phyloP scores from a whole-genome alignment of 2,797 vertebrate species.

The Schizopygopsis pylzovi region DNA sequence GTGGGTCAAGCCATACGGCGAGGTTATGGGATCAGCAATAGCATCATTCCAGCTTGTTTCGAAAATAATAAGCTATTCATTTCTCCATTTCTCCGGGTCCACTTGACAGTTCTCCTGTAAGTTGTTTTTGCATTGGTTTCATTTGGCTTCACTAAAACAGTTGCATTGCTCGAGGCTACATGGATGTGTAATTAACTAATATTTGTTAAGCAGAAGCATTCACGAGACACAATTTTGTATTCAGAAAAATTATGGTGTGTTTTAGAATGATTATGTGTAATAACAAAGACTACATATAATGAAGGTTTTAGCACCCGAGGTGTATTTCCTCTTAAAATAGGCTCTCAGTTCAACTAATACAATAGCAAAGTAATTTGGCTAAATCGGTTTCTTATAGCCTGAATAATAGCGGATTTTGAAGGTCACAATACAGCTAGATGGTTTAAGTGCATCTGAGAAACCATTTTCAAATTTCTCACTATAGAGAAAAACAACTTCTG shows the following conservation, averaged over 20 bases:
- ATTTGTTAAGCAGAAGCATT: conserved; percentile 41
- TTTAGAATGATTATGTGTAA: conserved; percentile 47
- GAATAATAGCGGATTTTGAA: not conserved
- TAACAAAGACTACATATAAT: conserved; percentile 49
- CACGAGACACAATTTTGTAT: conserved; percentile 36
- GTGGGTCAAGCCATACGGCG: not conserved
- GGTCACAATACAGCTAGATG: conserved; percentile 16
- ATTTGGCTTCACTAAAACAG: conserved; percentile 43
- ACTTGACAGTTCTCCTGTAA: conserved; percentile 11
- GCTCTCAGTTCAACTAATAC: not conserved
- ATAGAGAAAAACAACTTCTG: conserved; percentile 26
- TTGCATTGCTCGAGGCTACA: conserved; percentile 16
- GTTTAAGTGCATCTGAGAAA: conserved; percentile 5
- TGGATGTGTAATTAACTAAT: conserved; percentile 52
- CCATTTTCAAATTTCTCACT: not conserved
- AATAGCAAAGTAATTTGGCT: conserved; percentile 1
- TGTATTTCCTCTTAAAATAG: conserved; percentile 23
- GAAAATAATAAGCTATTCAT: conserved; percentile 33
- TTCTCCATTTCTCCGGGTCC: conserved; percentile 29
- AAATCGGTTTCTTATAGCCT: conserved; percentile 1
- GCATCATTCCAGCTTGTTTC: conserved; percentile 16
- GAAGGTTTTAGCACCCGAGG: conserved; percentile 35
- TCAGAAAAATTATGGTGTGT: conserved; percentile 41
- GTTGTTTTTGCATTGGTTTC: conserved; percentile 27
- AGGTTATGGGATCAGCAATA: conserved; percentile 21